Base-by-base conservation (phyloP, 92 coral and sea anemone species). In the Pocillopora meandrina region DNA sequence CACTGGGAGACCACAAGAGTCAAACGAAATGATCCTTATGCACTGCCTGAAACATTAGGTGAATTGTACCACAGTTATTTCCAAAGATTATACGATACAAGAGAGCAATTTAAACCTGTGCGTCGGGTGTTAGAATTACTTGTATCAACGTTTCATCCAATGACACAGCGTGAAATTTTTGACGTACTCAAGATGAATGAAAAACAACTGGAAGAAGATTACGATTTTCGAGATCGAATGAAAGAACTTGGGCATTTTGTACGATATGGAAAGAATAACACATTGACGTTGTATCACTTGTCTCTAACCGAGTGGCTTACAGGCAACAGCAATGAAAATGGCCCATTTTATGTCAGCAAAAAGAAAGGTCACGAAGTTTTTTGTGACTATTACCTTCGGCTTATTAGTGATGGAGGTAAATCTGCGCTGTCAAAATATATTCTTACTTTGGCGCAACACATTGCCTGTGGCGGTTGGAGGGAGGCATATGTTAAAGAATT, bases 231-330 rank as follows among this genome's bases (percentile, higher is more conserved):
- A 47, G 81, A 55, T 64, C 61, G 33, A 2, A 68, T 68, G 73
- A 68, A 11, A 12, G 73, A 18, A 11, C 73, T 68, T 2, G 73
- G 73, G 1, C 73, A 68, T 23, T 85, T 85, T 64, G 31, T 85
- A 8, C 49, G 83, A 15, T 76, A 56, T 58, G 82, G 88, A 9
- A 71, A 14, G 11, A 69, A 85, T 66, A 83, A 76, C n/a, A 85
- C 88, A 26, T 57, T 85, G 31, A 76, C 74, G 3, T 60, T 85
- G n/a, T 85, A 75, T 58, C 88, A 85, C 26, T 18, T 11, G 73
- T 68, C 73, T 68, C 49, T 68, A 68, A 35, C 75, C 18, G 96
- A 93, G 34, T 93, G 97, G 97, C 83, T 93, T 33, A 86, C 85
- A n/a, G 74, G 85, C 26, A 82, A 91, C 23, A 89, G 85, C 20